phyloP scores from a whole-genome alignment of 2,888 invertebrate genomes.

The Rhogogaster chlorosoma region DNA sequence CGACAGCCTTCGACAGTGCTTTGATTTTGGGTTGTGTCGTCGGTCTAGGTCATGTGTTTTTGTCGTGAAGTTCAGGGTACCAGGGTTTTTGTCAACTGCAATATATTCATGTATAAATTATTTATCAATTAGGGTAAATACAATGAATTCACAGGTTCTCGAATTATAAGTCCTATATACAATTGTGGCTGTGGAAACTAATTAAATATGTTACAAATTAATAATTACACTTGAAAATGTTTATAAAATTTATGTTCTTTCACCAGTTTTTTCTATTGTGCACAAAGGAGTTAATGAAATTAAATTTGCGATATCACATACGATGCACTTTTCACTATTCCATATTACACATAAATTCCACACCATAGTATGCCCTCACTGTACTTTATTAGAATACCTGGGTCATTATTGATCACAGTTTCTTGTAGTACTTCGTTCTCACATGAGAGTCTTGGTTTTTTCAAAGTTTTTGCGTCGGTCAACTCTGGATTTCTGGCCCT shows the following conservation, averaged over 20 bases:
- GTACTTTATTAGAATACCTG: conserved; percentile 11
- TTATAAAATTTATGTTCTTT: neutral
- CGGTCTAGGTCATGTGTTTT: neutral
- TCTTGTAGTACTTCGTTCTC: neutral
- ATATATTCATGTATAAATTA: neutral
- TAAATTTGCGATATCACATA: neutral
- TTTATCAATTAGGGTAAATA: neutral
- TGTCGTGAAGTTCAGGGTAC: neutral
- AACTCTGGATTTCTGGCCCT: neutral
- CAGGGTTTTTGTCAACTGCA: neutral
- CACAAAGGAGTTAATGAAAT: neutral
- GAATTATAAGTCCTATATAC: neutral
- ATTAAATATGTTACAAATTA: neutral
- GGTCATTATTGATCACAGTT: neutral
- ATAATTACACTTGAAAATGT: neutral
- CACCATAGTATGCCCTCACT: neutral
- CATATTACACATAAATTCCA: neutral
- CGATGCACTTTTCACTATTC: neutral
- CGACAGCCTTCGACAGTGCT: neutral
- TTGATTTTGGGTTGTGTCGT: neutral
- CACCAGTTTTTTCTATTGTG: too few relatives aligned
- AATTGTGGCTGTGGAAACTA: neutral
- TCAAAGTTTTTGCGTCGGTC: neutral
- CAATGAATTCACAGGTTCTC: neutral
- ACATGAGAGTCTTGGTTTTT: neutral